A percentile compares a stretch with the other conserved stretches of the same genome.
Evolutionary conservation across 2,113 vertebrate genomes (phyloP).

Genomic region (Daboia siamensis): DNA sequence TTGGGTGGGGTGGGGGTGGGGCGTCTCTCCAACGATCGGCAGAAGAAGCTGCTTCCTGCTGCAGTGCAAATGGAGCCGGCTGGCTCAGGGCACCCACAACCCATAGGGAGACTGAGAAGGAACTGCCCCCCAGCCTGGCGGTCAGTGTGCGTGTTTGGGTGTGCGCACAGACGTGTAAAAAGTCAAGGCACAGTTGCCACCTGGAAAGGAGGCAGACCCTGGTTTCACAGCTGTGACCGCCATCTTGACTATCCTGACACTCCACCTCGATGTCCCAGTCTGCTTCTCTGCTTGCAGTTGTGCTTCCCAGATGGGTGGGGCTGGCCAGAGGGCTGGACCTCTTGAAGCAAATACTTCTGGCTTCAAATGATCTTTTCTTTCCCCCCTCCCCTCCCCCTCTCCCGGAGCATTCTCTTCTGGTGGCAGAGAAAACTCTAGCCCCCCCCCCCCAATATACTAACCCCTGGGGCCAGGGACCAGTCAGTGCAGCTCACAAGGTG

Average conservation of each 20-base stretch:
- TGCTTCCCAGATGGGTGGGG: not conserved
- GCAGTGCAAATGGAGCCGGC: not conserved
- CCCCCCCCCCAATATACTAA: not conserved
- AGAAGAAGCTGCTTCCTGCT: not conserved
- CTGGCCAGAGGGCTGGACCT: not conserved
- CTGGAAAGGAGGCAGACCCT: not conserved
- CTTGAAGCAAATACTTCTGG: not conserved
- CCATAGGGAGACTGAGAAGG: not conserved
- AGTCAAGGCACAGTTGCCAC: not conserved
- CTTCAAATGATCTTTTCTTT: not conserved
- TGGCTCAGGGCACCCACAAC: not conserved
- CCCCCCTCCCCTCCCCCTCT: too few species aligned
- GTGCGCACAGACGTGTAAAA: not conserved
- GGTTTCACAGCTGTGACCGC: not conserved
- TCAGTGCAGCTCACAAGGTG: not conserved
- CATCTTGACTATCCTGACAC: not conserved
- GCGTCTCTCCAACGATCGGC: not conserved
- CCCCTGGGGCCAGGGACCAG: not conserved
- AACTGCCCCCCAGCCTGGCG: not conserved
- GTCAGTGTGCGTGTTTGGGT: not conserved
- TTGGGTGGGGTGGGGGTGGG: not conserved
- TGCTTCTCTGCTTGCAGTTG: not conserved
- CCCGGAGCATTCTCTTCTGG: not conserved
- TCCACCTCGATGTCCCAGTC: fast-evolving
- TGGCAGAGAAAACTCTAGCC: not conserved